Base-by-base conservation (phyloP, 2,797 vertebrate species). In the Crax fasciolata region DNA sequence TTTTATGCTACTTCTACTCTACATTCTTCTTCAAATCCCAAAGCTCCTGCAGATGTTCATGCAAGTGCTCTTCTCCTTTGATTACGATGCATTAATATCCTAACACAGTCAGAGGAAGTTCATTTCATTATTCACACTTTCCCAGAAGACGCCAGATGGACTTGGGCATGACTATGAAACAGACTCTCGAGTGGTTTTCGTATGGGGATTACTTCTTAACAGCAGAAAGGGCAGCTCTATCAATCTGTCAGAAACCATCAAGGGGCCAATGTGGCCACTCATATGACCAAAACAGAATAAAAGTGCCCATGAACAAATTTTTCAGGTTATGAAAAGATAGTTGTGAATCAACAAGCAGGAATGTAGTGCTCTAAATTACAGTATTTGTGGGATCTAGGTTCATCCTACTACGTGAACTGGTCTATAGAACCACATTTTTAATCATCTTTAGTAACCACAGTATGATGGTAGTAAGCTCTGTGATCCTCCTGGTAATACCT, bases 281-380 rank as follows among this genome's bases (percentile, higher is more conserved):
- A 79, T 74, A 67, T 7, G 52, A 84, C 9, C n/a, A 97, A 94
- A 87, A 83, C 87, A 93, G 77, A 92, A 25, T 62, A 79, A 79
- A 86, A 89, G 59, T 63, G 76, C 87, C 84, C 91, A 74, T 7
- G 12, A 58, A 35, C 23, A 3, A 32, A 49, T 35, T 79, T 92
- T 94, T 90, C 80, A 74, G 46, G 71, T 54, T 81, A 78, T 83
- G 90, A 77, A 77, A 94, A 77, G 52, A 70, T 43, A 35, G 55
- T 59, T 54, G 72, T 89, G 90, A 97, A 77, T 93, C 90, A 97
- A 68, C 67, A 32, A 59, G 55, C 52, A 81, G 88, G 91, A 81
- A 68, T 1, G 4, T 1, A 77, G 65, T 43, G 44, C 66, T 85
- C 4, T 46, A 90, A 39, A 91, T 83, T 66, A 62, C 75, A 54